A percentile compares a stretch with the other conserved stretches of the same genome.
Conservation (phyloP, 1,140 invertebrate genomes). For the Leptestheria dahalacensis region DNA sequence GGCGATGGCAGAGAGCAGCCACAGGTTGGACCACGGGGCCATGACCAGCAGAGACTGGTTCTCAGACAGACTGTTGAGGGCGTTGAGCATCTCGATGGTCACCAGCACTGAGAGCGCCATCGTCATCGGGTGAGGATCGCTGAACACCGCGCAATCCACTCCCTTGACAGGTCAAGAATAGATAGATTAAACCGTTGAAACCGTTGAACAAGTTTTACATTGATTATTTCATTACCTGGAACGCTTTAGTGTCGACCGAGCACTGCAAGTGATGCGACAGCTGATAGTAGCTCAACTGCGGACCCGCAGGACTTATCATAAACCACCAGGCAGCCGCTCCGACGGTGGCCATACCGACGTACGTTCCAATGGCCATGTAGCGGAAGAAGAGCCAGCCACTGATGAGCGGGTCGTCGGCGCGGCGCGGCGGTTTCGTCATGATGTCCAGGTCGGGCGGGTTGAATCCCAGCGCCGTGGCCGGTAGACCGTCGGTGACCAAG, state of each 20-base stretch:
- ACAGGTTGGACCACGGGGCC: slow-evolving; percentile 98
- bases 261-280: slow-evolving; percentile 40
- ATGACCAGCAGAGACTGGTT: slow-evolving; percentile 96
- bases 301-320: slow-evolving; percentile 84
- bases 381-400: slow-evolving; percentile 99
- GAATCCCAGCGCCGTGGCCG: slow-evolving; percentile 98
- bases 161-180: slow-evolving; percentile 38
- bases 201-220: too few species aligned
- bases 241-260: slow-evolving; percentile 49
- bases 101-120: slow-evolving; percentile 99
- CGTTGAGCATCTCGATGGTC: slow-evolving; percentile 99
- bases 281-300: slow-evolving; percentile 93
- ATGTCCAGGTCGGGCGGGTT: slow-evolving; percentile 99
- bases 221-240: slow-evolving; percentile 36
- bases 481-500: slow-evolving; percentile 98
- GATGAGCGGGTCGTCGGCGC: slow-evolving; percentile 93
- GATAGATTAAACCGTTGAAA: neutral
- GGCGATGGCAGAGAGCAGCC: slow-evolving; percentile 92
- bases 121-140: slow-evolving; percentile 97
- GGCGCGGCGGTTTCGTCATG: slow-evolving; percentile 95
- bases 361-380: slow-evolving; percentile 83
- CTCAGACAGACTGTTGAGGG: slow-evolving; percentile 98
- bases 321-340: slow-evolving; percentile 99
- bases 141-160: slow-evolving; percentile 92
- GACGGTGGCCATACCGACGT: slow-evolving; percentile 92